Base-by-base conservation (phyloP, 2,113 vertebrate genomes). In the Notothenia rossii region DNA sequence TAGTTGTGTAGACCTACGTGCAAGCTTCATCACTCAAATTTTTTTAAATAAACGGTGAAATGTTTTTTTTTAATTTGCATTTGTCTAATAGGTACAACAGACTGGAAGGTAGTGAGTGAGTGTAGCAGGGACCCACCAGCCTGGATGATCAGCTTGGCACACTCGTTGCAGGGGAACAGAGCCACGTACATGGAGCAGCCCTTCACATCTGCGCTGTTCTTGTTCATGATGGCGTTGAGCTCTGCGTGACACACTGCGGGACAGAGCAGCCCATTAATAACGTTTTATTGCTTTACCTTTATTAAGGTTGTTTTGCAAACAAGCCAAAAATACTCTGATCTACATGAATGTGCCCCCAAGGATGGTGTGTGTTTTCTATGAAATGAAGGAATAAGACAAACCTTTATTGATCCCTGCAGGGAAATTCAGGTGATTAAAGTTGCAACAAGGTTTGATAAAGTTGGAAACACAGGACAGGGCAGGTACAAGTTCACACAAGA, bases 181-280 rank as follows among this genome's bases (percentile, higher is more conserved):
- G 98, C 97, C 75, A 99, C 97, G 7, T 99, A 99, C 79, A 99
- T 98, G 72, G 93, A 95, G 82, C 98, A 99, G 86, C 96, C 97
- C 86, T 99, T 99, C 90, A 99, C 97, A 12, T 98, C 97, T 0
- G 96, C 94, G 0, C 97, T 97, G 89, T 98, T 99, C 93, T 99
- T 99, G 94, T 99, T 99, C 97, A 99, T 98, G 72, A 99, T 99
- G 89, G 98, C 98, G 43, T 99, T 99, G 84, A 99, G 88, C 93
- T 99, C 98, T 0, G 98, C 98, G 3, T 99, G 98, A 87, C 98
- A 99, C 88, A 99, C 98, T 99, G 93, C 13, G 59, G 65, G 43
- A 81, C 18, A 74, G 12, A 66, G 17, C 1, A 12, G 36, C 36
- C 7, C 36, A 40, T 40, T 40, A 8, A 40, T 40, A 40, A 40